phyloP scores from a whole-genome alignment of 1,140 invertebrate genomes.

The Cepaea nemoralis region DNA sequence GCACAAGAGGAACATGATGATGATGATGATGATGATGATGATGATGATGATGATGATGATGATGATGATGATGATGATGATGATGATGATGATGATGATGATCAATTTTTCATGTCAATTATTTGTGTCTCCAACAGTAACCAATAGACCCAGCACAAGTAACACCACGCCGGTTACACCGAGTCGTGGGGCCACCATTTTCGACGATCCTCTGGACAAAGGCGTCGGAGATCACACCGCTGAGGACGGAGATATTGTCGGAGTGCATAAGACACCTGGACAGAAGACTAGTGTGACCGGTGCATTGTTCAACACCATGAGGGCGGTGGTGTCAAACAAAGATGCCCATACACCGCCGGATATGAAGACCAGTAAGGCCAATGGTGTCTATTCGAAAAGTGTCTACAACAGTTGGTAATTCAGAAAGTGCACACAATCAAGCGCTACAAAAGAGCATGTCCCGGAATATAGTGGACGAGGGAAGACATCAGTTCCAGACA shows the following conservation, averaged over 20 bases:
- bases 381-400: no score
- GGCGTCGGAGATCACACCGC: not conserved
- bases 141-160: not conserved
- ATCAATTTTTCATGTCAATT: not conserved
- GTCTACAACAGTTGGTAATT: no score
- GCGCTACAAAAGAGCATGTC: no score
- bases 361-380: no score
- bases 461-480: no score
- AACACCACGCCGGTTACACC: not conserved
- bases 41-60: not conserved
- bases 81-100: not conserved
- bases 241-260: not conserved
- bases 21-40: not conserved
- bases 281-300: not conserved
- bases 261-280: not conserved
- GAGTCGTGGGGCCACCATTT: not conserved
- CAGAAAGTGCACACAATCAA: no score
- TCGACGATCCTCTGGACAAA: not conserved
- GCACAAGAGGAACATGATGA: not conserved
- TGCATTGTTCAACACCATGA: not conserved
- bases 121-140: not conserved
- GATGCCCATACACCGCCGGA: not conserved
- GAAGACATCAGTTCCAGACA: no score
- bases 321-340: conserved; percentile 3
- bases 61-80: not conserved